Percentiles rank a stretch among this genome's conserved stretches.
Conservation (phyloP, 2,797 vertebrate species). For the Hirundo rustica region DNA sequence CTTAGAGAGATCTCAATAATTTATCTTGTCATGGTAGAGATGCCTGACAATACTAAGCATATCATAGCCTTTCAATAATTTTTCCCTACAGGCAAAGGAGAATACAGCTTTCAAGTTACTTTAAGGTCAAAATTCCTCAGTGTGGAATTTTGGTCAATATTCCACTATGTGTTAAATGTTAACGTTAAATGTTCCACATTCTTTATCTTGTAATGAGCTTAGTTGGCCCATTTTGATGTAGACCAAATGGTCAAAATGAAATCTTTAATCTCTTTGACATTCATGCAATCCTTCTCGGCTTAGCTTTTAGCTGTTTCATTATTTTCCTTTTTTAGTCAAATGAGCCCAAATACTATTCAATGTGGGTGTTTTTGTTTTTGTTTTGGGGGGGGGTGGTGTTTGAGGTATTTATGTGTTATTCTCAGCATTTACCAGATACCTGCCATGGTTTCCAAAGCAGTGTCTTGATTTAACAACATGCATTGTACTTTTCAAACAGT, state of each 20-base stretch:
- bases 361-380: too few species aligned
- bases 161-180: not conserved
- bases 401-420: not conserved
- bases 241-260: not conserved
- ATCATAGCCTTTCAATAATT: not conserved
- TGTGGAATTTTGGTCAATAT: not conserved
- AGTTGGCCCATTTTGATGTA: not conserved
- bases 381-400: too few species aligned
- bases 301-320: not conserved
- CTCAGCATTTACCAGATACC: not conserved
- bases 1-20: not conserved
- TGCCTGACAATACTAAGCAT: not conserved
- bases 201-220: conserved; percentile 3
- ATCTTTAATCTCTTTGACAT: not conserved
- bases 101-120: not conserved
- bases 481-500: not conserved
- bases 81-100: not conserved
- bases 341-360: not conserved
- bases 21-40: not conserved
- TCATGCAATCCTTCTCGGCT: not conserved
- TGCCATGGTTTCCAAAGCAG: not conserved
- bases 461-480: not conserved
- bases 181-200: not conserved
- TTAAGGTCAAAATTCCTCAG: not conserved
- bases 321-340: not conserved